Evolutionary conservation across 2,113 vertebrate species (phyloP).

Genomic region (Chrysochloris asiatica): DNA sequence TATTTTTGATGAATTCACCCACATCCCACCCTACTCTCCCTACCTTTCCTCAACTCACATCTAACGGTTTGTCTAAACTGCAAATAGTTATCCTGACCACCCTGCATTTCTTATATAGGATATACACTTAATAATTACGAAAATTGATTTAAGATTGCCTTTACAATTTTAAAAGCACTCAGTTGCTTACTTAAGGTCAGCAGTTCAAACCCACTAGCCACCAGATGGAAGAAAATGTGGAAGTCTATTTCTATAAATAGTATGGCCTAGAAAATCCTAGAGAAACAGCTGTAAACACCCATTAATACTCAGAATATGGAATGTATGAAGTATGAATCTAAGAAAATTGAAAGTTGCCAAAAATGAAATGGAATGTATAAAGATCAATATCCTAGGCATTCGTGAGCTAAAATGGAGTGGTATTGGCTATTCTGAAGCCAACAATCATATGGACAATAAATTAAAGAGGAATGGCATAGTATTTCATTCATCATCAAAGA

Average conservation of each 20-base stretch:
- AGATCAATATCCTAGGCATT: too few relatives aligned
- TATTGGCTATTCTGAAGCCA: too few relatives aligned
- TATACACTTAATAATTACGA: background rate
- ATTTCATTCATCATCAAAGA: too few relatives aligned
- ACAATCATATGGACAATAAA: too few relatives aligned
- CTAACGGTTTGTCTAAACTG: background rate
- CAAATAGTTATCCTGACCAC: background rate
- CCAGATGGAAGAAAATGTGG: background rate
- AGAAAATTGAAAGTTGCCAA: too few relatives aligned
- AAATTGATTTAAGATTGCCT: background rate
- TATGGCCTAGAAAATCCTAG: background rate
- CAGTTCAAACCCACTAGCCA: background rate
- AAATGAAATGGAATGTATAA: too few relatives aligned
- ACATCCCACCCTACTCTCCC: background rate
- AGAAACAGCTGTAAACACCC: too few relatives aligned
- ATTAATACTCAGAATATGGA: too few relatives aligned
- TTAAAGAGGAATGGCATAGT: too few relatives aligned
- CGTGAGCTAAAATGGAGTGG: too few relatives aligned
- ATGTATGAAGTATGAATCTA: too few relatives aligned
- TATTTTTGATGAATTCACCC: background rate
- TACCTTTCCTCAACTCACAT: background rate
- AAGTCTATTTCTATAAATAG: background rate
- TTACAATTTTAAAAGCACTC: slow-evolving; percentile 1
- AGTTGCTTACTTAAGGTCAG: background rate
- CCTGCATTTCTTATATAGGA: background rate